phyloP scores from a whole-genome alignment of 2,113 vertebrate genomes.

The Candoia aspera region DNA sequence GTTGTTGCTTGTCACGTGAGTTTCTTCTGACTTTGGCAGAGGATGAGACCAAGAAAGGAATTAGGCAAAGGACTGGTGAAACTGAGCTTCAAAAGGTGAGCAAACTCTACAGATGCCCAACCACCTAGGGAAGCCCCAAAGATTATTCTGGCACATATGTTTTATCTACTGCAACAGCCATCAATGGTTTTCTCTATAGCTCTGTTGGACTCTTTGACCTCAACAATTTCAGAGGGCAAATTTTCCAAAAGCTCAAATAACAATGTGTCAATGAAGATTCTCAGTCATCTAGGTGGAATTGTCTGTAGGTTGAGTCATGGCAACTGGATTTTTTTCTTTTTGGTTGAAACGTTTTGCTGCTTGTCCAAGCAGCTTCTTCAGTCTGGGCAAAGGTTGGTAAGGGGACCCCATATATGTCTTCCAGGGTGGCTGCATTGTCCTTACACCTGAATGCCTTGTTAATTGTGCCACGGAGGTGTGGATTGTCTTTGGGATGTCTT shows the following conservation, averaged over 20 bases:
- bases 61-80: neutral
- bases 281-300: too few species aligned
- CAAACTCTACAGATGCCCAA: neutral
- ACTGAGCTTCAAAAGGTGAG: neutral
- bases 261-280: too few species aligned
- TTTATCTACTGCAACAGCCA: neutral
- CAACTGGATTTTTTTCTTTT: too few species aligned
- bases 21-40: neutral
- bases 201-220: neutral
- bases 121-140: neutral
- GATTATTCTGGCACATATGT: neutral
- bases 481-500: too few species aligned
- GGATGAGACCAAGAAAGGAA: neutral
- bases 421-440: too few species aligned
- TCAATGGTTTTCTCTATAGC: neutral
- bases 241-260: neutral
- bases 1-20: neutral
- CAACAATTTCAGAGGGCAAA: neutral
- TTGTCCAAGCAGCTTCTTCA: too few species aligned
- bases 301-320: too few species aligned
- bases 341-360: too few species aligned
- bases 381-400: too few species aligned
- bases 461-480: too few species aligned
- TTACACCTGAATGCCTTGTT: too few species aligned
- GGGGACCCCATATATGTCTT: too few species aligned